A percentile compares a stretch with the other conserved stretches of the same genome.
These are phyloP conservation scores for Vulpes lagopus DNA, from an alignment of 2,113 vertebrate species.

Conservation along the genomic window DNA sequence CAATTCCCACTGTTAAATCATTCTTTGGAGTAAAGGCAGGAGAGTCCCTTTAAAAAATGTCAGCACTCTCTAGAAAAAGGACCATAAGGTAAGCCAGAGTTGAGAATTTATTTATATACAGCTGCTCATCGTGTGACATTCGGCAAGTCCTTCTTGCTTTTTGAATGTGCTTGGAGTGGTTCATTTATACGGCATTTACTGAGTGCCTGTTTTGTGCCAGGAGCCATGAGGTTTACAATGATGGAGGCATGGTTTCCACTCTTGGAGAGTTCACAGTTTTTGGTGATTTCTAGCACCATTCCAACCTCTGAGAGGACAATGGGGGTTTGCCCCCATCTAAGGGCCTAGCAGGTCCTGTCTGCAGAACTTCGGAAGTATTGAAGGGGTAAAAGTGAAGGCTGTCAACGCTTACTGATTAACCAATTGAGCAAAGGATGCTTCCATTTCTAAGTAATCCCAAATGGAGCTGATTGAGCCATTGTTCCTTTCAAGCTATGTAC, in stretches of 20 bases:
- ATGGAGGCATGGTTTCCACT: neutral
- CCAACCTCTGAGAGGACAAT: neutral
- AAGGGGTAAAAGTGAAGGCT: neutral
- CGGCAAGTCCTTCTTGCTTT: neutral
- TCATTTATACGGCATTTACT: constrained; percentile 39
- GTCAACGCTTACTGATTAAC: neutral
- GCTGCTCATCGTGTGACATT: constrained; percentile 35
- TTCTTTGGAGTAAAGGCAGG: constrained; percentile 33
- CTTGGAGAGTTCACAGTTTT: neutral
- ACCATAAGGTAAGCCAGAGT: constrained; percentile 4
- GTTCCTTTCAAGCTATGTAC: neutral
- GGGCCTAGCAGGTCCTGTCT: neutral
- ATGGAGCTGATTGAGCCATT: neutral
- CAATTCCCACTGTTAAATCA: neutral
- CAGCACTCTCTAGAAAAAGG: constrained; percentile 30
- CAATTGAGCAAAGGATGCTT: constrained; percentile 7
- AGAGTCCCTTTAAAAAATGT: neutral
- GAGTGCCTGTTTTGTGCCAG: neutral
- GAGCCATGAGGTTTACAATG: neutral
- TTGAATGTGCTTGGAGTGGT: constrained; percentile 18
- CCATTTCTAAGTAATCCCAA: neutral
- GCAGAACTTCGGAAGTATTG: neutral
- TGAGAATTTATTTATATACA: constrained; percentile 40
- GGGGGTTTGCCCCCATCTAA: neutral
- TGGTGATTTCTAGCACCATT: neutral